These are phyloP conservation scores for Argyrosomus japonicus DNA, from an alignment of 2,113 vertebrate genomes.

Conservation along the genomic window DNA sequence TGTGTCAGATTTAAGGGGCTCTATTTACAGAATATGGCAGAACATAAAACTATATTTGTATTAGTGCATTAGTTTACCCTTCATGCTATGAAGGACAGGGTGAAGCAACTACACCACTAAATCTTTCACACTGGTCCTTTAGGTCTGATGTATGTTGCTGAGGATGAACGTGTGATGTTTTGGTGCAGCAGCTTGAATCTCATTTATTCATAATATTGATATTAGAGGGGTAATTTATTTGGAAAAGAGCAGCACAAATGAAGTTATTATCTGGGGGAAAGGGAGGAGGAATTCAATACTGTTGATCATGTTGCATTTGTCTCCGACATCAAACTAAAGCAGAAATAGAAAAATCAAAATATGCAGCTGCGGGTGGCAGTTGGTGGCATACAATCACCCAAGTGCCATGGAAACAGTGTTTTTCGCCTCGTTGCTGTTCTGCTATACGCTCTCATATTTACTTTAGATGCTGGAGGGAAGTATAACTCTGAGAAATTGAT, in stretches of 20 bases:
- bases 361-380: background rate
- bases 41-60: no score
- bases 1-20: no score
- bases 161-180: background rate
- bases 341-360: background rate
- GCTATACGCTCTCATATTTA: background rate
- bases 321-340: background rate
- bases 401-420: background rate
- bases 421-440: background rate
- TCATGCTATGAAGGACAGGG: no score
- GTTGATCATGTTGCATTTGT: background rate
- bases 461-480: background rate
- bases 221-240: background rate
- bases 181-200: background rate
- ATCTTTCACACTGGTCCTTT: no score
- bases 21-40: no score
- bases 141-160: background rate
- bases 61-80: no score
- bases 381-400: background rate
- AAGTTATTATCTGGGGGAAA: background rate
- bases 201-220: conserved; percentile 1
- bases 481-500: background rate
- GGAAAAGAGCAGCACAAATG: background rate
- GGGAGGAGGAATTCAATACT: background rate
- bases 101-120: no score